These are phyloP conservation scores for Australoheros scitulus DNA, from an alignment of 2,113 vertebrate species.

Conservation along the genomic window DNA sequence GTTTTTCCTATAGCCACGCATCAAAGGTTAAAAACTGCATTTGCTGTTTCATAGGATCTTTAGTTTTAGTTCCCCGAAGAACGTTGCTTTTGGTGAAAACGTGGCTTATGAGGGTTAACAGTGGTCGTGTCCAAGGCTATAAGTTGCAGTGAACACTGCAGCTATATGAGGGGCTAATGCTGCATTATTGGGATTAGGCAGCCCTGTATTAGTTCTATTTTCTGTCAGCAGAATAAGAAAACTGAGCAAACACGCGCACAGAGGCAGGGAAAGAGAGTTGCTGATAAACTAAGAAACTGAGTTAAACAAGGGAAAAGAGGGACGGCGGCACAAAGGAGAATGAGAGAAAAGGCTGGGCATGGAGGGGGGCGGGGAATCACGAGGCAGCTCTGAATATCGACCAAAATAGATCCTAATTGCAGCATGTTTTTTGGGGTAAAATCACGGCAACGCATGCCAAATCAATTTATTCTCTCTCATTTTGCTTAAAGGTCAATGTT, in stretches of 20 bases:
- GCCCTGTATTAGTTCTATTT: conserved; percentile 24
- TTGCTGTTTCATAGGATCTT: neutral
- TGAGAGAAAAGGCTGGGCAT: conserved; percentile 21
- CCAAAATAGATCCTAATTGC: conserved; percentile 68
- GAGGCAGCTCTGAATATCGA: conserved; percentile 52
- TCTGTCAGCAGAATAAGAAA: conserved; percentile 22
- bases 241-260: conserved; percentile 3
- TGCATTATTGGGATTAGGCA: conserved; percentile 42
- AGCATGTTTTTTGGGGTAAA: conserved; percentile 52
- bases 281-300: conserved; percentile 41
- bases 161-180: conserved; percentile 8
- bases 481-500: conserved; percentile 64
- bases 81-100: neutral
- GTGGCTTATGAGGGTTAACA: neutral
- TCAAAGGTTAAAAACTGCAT: neutral
- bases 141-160: conserved; percentile 4
- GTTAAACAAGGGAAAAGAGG: conserved; percentile 30
- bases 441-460: conserved; percentile 35
- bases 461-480: conserved; percentile 56
- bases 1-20: neutral
- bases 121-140: conserved; percentile 8
- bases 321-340: conserved; percentile 35
- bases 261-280: conserved; percentile 5
- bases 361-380: conserved; percentile 31
- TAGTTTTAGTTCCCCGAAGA: neutral